Evolutionary conservation across 2,888 invertebrate genomes (phyloP).

Genomic region (Cerceris rybyensis): DNA sequence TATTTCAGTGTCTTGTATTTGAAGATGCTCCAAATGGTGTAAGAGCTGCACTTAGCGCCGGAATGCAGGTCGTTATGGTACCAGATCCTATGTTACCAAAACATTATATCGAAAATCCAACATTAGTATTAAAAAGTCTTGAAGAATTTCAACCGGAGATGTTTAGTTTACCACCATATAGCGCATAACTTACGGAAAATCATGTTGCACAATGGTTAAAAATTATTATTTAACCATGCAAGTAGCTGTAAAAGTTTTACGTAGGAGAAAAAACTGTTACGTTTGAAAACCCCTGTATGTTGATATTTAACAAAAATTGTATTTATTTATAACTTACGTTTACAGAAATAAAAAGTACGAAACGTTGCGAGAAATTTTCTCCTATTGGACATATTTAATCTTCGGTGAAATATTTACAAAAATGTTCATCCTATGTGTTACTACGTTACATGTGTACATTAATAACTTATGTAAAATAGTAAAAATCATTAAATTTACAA

Average conservation of each 20-base stretch:
- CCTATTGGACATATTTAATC: no score
- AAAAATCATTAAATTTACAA: no score
- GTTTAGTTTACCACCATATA: conserved; percentile 89
- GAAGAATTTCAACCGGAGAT: conserved; percentile 91
- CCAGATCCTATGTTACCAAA: conserved; percentile 83
- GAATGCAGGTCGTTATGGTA: conserved; percentile 86
- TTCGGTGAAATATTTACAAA: no score
- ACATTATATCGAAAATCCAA: conserved; percentile 84
- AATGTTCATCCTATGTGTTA: no score
- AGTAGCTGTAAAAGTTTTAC: conserved; percentile 30
- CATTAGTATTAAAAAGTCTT: conserved; percentile 88
- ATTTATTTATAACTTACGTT: no score
- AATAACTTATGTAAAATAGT: no score
- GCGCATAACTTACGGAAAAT: conserved; percentile 10
- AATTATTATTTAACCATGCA: conserved; percentile 63
- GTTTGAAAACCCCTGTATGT: no score
- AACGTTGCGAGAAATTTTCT: no score
- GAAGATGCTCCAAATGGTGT: conserved; percentile 88
- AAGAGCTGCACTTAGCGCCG: conserved; percentile 83
- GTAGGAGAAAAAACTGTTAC: not conserved
- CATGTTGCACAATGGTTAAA: not conserved
- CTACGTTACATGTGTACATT: no score
- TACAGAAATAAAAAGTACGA: no score
- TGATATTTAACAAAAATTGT: no score
- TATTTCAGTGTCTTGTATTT: conserved; percentile 84